These are phyloP conservation scores for Actinia equina DNA, from an alignment of 64 coral and sea anemone genomes.

Conservation along the genomic window DNA sequence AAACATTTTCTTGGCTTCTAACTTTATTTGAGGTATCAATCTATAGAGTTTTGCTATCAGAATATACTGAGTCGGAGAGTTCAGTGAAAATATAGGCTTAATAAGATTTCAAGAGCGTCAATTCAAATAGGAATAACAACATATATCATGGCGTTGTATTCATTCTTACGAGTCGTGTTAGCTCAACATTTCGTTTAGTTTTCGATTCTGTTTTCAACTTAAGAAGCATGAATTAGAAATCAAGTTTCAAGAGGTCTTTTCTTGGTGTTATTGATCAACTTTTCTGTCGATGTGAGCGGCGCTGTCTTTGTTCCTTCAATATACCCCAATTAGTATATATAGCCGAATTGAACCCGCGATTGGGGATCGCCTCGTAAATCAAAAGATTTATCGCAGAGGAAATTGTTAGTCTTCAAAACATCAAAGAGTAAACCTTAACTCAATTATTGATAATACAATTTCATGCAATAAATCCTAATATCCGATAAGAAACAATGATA, in stretches of 20 bases:
- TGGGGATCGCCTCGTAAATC: background rate
- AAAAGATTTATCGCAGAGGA: background rate
- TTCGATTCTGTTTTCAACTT: no score
- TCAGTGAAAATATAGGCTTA: no score
- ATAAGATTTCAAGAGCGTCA: no score
- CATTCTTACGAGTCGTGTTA: no score
- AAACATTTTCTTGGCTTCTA: background rate
- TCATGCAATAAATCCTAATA: background rate
- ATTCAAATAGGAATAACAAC: no score
- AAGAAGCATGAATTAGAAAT: no score
- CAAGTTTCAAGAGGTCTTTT: background rate
- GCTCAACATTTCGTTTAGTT: no score
- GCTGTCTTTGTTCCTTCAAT: background rate
- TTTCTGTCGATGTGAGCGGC: background rate
- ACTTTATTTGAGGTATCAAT: no score
- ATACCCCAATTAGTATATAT: background rate
- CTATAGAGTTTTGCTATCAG: no score
- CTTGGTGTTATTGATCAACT: background rate
- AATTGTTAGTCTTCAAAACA: background rate
- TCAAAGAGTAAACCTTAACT: constrained; percentile 10
- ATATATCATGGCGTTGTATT: no score
- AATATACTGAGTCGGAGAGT: no score
- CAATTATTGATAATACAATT: constrained; percentile 7
- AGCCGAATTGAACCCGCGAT: background rate
- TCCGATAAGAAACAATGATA: background rate